Evolutionary conservation across 2,113 vertebrate genomes (phyloP).

Genomic region (Cephalopholis sonnerati): DNA sequence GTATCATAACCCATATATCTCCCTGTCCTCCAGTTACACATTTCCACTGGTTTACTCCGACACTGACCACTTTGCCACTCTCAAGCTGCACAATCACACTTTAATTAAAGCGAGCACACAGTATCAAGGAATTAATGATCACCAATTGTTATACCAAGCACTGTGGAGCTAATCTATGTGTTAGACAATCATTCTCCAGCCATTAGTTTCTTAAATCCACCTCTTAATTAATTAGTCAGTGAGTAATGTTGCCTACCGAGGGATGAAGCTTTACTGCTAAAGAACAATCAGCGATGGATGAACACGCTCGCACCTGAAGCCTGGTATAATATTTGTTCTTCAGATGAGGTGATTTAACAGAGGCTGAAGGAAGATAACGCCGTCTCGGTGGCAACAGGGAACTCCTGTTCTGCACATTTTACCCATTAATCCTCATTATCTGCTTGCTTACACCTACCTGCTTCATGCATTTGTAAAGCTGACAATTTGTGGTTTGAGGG

Average conservation of each 20-base stretch:
- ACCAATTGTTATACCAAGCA: slow-evolving; percentile 47
- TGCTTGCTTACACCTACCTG: neutral
- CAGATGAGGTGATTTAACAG: slow-evolving; percentile 32
- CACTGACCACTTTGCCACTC: slow-evolving; percentile 8
- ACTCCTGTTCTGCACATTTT: slow-evolving; percentile 11
- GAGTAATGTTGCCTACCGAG: slow-evolving; percentile 58
- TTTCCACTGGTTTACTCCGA: slow-evolving; percentile 21
- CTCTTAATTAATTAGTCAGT: slow-evolving; percentile 69
- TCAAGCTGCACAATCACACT: slow-evolving; percentile 13
- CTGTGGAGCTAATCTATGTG: slow-evolving; percentile 59
- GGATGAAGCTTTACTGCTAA: slow-evolving; percentile 19
- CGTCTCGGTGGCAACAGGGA: slow-evolving; percentile 25
- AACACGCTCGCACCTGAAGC: slow-evolving; percentile 29
- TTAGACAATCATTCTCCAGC: slow-evolving; percentile 63
- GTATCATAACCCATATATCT: slow-evolving; percentile 57
- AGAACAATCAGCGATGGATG: slow-evolving; percentile 18
- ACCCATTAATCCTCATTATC: slow-evolving; percentile 42
- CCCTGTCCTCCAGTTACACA: slow-evolving; percentile 28
- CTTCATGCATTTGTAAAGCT: neutral
- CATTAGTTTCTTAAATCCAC: slow-evolving; percentile 68
- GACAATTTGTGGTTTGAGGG: slow-evolving; percentile 1
- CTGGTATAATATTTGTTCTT: slow-evolving; percentile 32
- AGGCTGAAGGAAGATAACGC: slow-evolving; percentile 28
- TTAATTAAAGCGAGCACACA: slow-evolving; percentile 49
- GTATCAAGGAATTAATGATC: slow-evolving; percentile 41